phyloP scores from a whole-genome alignment of 2,113 vertebrate genomes.

The Actenoides lindsayi region DNA sequence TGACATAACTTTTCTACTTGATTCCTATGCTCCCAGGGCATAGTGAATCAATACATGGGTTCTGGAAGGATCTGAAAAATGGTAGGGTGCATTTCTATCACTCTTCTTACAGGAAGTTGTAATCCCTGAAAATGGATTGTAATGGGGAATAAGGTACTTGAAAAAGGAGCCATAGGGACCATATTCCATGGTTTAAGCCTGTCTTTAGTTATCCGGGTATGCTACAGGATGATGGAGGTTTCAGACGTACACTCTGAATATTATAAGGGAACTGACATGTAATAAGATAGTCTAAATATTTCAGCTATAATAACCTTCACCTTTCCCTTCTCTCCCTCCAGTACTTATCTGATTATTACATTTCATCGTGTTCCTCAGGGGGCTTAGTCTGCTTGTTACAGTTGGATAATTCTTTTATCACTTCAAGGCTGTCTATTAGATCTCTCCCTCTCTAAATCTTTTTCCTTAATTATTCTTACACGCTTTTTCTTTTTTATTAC shows the following conservation, averaged over 20 bases:
- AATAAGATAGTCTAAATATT: background rate
- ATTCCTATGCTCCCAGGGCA: background rate
- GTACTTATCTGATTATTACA: background rate
- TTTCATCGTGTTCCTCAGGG: background rate
- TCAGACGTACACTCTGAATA: background rate
- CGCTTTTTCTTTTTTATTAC: background rate
- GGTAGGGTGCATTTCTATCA: background rate
- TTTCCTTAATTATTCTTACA: background rate
- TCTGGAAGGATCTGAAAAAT: background rate
- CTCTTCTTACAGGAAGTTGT: too few species aligned
- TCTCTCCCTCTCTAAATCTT: constrained; percentile 11
- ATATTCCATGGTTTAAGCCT: background rate
- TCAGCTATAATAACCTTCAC: background rate
- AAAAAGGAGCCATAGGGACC: background rate
- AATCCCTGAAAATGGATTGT: background rate
- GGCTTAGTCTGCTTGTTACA: background rate
- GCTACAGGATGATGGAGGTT: background rate
- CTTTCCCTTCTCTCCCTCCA: background rate
- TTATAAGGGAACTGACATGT: background rate
- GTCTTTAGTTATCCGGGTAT: background rate
- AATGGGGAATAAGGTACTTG: background rate
- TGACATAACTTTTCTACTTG: background rate
- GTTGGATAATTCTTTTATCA: background rate
- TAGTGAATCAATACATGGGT: background rate
- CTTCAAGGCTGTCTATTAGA: background rate